Conservation (phyloP, 2,888 invertebrate species). For the Dynastes maya region DNA sequence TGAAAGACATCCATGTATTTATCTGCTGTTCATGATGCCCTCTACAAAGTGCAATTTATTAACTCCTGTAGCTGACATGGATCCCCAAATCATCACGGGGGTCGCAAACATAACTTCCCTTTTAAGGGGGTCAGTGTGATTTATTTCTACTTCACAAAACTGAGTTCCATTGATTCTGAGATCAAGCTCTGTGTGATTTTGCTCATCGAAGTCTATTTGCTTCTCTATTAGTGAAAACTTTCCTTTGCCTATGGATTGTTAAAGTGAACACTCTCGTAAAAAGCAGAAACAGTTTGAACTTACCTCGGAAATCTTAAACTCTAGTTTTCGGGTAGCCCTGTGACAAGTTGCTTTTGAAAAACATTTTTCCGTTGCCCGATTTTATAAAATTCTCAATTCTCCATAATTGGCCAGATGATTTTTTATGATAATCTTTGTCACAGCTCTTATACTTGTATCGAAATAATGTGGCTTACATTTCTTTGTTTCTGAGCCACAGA, state of each 20-base stretch:
- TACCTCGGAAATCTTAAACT: not conserved
- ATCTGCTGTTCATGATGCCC: no score
- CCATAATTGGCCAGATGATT: not conserved
- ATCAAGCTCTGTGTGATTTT: not conserved
- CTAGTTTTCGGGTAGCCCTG: no score
- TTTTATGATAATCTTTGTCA: not conserved
- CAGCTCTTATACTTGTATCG: not conserved
- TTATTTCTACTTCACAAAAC: not conserved
- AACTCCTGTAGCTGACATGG: no score
- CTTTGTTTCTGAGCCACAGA: no score
- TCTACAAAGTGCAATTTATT: no score
- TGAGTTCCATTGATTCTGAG: not conserved
- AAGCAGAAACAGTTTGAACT: not conserved
- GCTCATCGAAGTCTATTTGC: not conserved
- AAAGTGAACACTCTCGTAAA: not conserved
- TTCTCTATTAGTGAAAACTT: not conserved
- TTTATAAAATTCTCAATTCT: not conserved
- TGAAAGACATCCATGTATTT: no score
- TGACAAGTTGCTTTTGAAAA: not conserved
- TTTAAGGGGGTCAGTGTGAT: not conserved
- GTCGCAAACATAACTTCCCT: not conserved
- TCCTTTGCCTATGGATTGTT: not conserved
- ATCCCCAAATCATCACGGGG: no score
- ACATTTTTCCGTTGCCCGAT: not conserved
- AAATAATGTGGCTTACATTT: no score